Evolutionary conservation across 2,797 vertebrate genomes (phyloP).

Genomic region (Acestrorhynchus altus): DNA sequence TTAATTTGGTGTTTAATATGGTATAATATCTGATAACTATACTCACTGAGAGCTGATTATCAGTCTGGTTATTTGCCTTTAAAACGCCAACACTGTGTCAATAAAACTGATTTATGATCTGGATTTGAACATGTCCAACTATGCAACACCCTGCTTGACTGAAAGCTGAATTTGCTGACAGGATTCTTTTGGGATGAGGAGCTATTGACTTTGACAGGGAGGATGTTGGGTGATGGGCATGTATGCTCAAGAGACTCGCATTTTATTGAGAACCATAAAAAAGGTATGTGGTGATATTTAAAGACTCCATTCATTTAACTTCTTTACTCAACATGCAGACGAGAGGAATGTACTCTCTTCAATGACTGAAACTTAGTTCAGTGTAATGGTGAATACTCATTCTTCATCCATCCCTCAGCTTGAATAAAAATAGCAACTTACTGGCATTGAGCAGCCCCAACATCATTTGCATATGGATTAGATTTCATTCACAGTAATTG

Average conservation of each 20-base stretch:
- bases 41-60: no score
- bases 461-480: constrained; percentile 6
- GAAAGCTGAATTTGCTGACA: not conserved
- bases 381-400: not conserved
- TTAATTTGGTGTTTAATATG: not conserved
- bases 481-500: not conserved
- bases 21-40: not conserved
- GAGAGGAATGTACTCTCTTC: not conserved
- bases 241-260: not conserved
- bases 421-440: constrained; percentile 5
- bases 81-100: not conserved
- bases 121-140: no score
- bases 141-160: not conserved
- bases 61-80: not conserved
- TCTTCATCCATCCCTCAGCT: constrained; percentile 10
- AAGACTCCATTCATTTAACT: not conserved
- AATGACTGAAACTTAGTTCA: constrained; percentile 4
- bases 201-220: constrained; percentile 8
- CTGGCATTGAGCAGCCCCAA: not conserved
- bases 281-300: constrained; percentile 11
- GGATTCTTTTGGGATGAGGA: not conserved
- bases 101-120: not conserved
- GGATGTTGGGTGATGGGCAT: constrained; percentile 8
- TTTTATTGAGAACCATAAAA: constrained; percentile 12
- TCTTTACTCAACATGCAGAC: not conserved